Evolutionary conservation across 53 echinoderm and acorn worm species (phyloP), one percentile per base, ranked within the genome.

Genomic region (Echinarachnius parma): DNA sequence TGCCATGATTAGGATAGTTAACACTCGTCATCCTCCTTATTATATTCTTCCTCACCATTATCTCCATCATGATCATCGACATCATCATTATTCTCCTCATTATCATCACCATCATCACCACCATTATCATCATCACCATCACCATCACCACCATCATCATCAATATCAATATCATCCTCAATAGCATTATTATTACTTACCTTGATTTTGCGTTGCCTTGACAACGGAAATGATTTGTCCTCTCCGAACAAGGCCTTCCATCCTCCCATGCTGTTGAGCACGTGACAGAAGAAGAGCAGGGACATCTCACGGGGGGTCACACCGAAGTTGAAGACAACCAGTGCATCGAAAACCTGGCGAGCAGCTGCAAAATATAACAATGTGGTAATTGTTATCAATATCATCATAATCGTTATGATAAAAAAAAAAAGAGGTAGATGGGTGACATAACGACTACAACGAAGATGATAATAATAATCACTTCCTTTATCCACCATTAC

Each of bases 281-380:
- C 80, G 42, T 83, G 85, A 47, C 92, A 46, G 83, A 96, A 91
- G 77, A 87, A 96, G 9, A 96, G 81, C 2, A 88, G 62, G 3
- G 91, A 96, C 60, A 96, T 92, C 75, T 92, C 82, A 7, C 78
- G n/a, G 4, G 90, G 87, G 0, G 90, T 48, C 23, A 96, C 87
- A 0, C 98, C 91, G 26, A 91, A 84, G 22, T 57, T 49, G 35
- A 91, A 53, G 32, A 75, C 78, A 13, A 96, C 48, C 22, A 79
- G 79, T 22, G 98, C 88, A 19, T 92, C 87, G n/a, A n/a, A n/a
- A n/a, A n/a, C n/a, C n/a, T n/a, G n/a, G n/a, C n/a, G n/a, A n/a
- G n/a, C n/a, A n/a, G n/a, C n/a, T n/a, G n/a, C n/a, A n/a, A n/a
- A n/a, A n/a, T n/a, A n/a, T n/a, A n/a, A n/a, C n/a, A n/a, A n/a